These are phyloP conservation scores for Helicorthomorpha holstii DNA, from an alignment of 1,140 invertebrate species.

Conservation along the genomic window DNA sequence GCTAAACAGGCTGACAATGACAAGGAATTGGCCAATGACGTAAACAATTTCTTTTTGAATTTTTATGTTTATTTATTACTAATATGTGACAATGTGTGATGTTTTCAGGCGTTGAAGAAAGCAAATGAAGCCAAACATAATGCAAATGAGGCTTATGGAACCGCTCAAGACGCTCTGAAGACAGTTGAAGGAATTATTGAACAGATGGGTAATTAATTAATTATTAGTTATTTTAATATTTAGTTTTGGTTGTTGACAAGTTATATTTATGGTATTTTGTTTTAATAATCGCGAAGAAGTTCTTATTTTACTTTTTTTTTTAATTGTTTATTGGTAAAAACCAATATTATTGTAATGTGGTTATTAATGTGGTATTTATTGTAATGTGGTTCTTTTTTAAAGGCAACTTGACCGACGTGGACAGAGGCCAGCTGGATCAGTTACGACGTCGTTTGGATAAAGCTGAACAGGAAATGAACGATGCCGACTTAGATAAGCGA, in stretches of 20 bases:
- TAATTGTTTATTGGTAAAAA: not conserved
- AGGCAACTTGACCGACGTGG: conserved; percentile 18
- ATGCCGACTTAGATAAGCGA: conserved; percentile 54
- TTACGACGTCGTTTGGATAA: conserved; percentile 51
- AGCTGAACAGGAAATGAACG: conserved; percentile 52
- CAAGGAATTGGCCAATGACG: conserved; percentile 48
- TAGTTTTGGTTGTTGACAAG: not conserved
- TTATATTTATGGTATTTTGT: not conserved
- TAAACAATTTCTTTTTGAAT: conserved; percentile 30
- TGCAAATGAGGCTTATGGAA: conserved; percentile 53
- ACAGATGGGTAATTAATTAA: conserved; percentile 40
- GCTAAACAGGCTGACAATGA: conserved; percentile 57
- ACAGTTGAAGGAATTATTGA: conserved; percentile 62
- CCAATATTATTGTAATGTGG: not conserved
- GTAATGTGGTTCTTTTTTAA: conserved; percentile 4
- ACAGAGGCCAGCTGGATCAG: conserved; percentile 44
- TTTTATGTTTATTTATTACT: not conserved
- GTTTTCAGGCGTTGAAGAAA: conserved; percentile 41
- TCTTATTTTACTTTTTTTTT: conserved; percentile 1
- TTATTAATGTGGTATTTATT: not conserved
- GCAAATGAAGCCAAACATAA: conserved; percentile 74
- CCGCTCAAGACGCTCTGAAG: conserved; percentile 58
- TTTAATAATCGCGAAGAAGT: not conserved
- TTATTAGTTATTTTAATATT: not conserved
- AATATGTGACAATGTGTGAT: conserved; percentile 2